Evolutionary conservation across 2,113 vertebrate species (phyloP).

Genomic region (Neomonachus schauinslandi): DNA sequence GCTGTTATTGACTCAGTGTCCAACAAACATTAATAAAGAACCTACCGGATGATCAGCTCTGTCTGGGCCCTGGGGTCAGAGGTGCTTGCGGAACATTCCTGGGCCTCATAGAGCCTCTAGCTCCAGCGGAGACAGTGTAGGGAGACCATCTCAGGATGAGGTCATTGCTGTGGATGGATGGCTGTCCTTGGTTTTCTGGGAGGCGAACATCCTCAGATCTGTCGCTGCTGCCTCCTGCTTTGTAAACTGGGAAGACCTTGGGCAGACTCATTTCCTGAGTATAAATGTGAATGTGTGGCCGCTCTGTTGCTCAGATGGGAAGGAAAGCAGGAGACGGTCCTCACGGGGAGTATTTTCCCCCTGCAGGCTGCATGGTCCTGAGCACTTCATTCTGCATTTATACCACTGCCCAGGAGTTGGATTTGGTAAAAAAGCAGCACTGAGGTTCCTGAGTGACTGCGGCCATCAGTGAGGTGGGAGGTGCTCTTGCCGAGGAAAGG

Average conservation of each 20-base stretch:
- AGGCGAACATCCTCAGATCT: not conserved
- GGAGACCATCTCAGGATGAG: not conserved
- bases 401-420: not conserved
- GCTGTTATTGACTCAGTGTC: not conserved
- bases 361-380: not conserved
- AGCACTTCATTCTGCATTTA: too few species aligned
- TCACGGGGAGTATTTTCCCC: not conserved
- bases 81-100: fast-evolving
- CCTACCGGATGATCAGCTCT: not conserved
- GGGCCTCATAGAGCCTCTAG: not conserved
- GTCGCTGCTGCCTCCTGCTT: not conserved
- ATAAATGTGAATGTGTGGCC: not conserved
- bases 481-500: not conserved
- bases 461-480: not conserved
- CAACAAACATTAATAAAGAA: not conserved
- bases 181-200: not conserved
- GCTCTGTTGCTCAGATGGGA: not conserved
- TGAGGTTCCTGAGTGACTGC: not conserved
- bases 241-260: not conserved
- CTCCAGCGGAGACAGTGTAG: not conserved
- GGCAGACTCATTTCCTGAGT: not conserved
- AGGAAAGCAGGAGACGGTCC: not conserved
- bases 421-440: not conserved
- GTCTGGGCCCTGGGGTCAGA: not conserved
- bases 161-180: not conserved